These are phyloP conservation scores for Drosophila phalerata DNA, from an alignment of 2,888 invertebrate genomes.

Conservation along the genomic window DNA sequence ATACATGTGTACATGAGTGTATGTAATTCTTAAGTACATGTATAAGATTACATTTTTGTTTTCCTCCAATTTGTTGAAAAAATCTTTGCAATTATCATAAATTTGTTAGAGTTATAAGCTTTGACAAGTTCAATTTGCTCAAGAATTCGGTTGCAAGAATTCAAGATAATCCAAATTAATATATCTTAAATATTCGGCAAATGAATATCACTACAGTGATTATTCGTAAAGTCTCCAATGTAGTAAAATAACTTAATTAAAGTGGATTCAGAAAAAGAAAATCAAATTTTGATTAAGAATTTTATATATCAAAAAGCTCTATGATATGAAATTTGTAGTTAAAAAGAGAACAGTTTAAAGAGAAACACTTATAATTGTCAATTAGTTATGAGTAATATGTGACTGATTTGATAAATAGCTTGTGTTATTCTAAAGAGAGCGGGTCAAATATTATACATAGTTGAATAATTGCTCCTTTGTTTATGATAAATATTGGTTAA, in stretches of 20 bases:
- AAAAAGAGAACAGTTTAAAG: not conserved
- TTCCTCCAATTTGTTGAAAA: not conserved
- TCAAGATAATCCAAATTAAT: not conserved
- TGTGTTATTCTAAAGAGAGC: conserved; percentile 2
- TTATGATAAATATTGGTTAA: conserved; percentile 31
- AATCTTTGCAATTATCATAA: conserved; percentile 36
- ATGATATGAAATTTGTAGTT: not conserved
- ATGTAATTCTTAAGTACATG: not conserved
- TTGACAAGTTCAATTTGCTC: conserved; percentile 23
- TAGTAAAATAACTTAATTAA: not conserved
- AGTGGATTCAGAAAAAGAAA: not conserved
- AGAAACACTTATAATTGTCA: not conserved
- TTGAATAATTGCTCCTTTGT: conserved; percentile 29
- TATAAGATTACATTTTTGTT: not conserved
- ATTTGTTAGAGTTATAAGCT: not conserved
- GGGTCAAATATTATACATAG: conserved; percentile 20
- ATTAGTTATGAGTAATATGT: conserved; percentile 14
- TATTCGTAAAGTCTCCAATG: not conserved
- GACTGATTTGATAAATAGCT: not conserved
- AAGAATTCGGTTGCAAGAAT: conserved; percentile 4
- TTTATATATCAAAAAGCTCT: too few species aligned
- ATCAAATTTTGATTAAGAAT: not conserved
- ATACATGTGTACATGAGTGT: not conserved
- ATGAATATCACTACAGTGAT: not conserved
- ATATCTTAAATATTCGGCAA: not conserved